Conservation (phyloP, 2,797 vertebrate species). For the Hoplostethus atlanticus region DNA sequence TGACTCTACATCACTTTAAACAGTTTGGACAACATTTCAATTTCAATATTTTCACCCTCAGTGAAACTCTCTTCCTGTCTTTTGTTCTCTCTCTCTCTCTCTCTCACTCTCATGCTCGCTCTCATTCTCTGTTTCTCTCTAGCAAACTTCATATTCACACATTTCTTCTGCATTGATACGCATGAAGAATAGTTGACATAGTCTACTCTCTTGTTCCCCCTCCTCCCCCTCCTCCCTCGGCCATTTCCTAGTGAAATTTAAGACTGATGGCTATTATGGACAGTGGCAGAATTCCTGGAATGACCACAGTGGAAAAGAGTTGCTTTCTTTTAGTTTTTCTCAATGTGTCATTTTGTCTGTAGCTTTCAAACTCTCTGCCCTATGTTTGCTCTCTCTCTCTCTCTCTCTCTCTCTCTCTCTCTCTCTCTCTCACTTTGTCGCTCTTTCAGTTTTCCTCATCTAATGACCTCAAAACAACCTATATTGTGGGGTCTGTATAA, state of each 20-base stretch:
- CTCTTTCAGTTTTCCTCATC: too few relatives aligned
- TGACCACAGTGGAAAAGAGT: too few relatives aligned
- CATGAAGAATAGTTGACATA: too few relatives aligned
- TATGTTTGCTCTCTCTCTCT: not conserved
- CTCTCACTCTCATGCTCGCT: conserved; percentile 1
- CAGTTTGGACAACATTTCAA: conserved; percentile 21
- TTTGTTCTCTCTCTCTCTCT: conserved; percentile 9
- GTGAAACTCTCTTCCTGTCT: conserved; percentile 6
- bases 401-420: conserved; percentile 2
- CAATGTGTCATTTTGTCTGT: not conserved
- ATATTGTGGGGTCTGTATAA: too few relatives aligned
- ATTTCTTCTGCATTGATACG: too few relatives aligned
- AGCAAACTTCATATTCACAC: too few relatives aligned
- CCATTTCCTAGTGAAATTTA: too few relatives aligned
- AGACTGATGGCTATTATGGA: too few relatives aligned
- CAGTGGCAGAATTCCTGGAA: too few relatives aligned
- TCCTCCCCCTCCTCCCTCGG: too few relatives aligned
- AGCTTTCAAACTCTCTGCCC: not conserved
- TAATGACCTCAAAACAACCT: conserved; percentile 5
- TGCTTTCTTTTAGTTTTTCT: not conserved
- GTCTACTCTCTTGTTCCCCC: too few relatives aligned
- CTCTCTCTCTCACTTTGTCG: not conserved
- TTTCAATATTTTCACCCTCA: conserved; percentile 48
- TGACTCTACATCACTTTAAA: conserved; percentile 55
- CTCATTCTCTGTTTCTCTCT: not conserved